These are phyloP conservation scores for Goniozus legneri DNA, from an alignment of 1,140 invertebrate genomes.

Conservation along the genomic window DNA sequence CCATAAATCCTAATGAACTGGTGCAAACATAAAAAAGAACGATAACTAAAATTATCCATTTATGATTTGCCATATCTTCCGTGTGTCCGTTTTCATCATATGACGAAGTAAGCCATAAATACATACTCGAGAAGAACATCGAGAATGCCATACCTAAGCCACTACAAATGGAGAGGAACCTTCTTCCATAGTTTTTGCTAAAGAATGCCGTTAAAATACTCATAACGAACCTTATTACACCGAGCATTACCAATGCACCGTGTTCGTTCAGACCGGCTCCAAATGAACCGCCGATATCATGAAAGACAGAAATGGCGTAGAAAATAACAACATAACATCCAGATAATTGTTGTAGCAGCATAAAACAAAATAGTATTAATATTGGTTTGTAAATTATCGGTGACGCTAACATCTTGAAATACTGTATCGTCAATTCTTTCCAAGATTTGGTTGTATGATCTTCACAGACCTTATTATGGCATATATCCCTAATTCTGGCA, in stretches of 20 bases:
- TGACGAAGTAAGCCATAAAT: slow-evolving; percentile 43
- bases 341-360: slow-evolving; percentile 59
- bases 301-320: slow-evolving; percentile 62
- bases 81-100: slow-evolving; percentile 16
- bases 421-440: slow-evolving; percentile 15
- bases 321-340: slow-evolving; percentile 67
- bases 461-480: neutral
- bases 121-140: slow-evolving; percentile 54
- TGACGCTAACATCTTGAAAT: slow-evolving; percentile 19
- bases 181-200: slow-evolving; percentile 56
- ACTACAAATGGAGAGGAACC: slow-evolving; percentile 54
- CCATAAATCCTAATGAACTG: slow-evolving; percentile 56
- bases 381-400: slow-evolving; percentile 55
- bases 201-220: slow-evolving; percentile 51
- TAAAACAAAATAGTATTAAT: slow-evolving; percentile 50
- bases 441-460: slow-evolving; percentile 16
- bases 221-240: slow-evolving; percentile 54
- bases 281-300: slow-evolving; percentile 49
- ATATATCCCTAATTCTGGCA: slow-evolving; percentile 32
- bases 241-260: slow-evolving; percentile 52
- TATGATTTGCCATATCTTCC: slow-evolving; percentile 25
- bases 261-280: slow-evolving; percentile 48
- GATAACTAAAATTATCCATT: slow-evolving; percentile 52
- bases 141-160: slow-evolving; percentile 57
- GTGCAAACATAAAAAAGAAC: slow-evolving; percentile 56